Percentiles rank a stretch among this genome's conserved stretches.
phyloP scores from a whole-genome alignment of 2,113 vertebrate species.

The Zosterops hypoxanthus region DNA sequence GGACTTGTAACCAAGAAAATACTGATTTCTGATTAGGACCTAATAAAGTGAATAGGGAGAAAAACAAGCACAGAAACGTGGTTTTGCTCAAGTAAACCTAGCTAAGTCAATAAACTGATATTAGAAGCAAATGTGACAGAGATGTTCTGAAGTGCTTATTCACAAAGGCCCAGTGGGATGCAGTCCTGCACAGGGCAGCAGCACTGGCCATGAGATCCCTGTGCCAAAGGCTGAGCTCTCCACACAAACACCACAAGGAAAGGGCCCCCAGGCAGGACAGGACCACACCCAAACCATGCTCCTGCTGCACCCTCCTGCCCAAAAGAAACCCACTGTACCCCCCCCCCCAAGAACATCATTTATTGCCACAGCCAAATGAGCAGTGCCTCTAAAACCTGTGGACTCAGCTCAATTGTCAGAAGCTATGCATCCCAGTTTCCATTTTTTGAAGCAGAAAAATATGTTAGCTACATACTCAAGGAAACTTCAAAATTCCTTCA shows the following conservation, averaged over 20 bases:
- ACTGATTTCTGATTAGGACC: background rate
- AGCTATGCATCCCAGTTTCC: background rate
- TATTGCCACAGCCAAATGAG: background rate
- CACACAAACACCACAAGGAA: background rate
- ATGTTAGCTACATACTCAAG: background rate
- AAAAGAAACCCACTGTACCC: background rate
- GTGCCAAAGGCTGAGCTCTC: background rate
- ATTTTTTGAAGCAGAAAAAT: background rate
- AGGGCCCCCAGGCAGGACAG: background rate
- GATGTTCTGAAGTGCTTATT: background rate
- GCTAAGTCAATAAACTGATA: background rate
- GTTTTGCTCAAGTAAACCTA: background rate
- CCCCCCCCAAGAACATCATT: background rate
- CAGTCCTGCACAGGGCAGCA: background rate
- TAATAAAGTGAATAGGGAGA: background rate
- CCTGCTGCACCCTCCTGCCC: background rate
- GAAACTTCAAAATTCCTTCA: background rate
- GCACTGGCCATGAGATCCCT: rapidly evolving
- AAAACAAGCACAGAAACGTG: background rate
- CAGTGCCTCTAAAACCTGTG: background rate
- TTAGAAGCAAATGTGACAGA: background rate
- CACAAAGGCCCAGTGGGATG: background rate
- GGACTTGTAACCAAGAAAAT: background rate
- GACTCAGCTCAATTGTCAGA: background rate
- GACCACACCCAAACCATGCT: rapidly evolving